These are phyloP conservation scores for Tetranychus urticae DNA, from an alignment of 1,140 invertebrate genomes.

Conservation along the genomic window DNA sequence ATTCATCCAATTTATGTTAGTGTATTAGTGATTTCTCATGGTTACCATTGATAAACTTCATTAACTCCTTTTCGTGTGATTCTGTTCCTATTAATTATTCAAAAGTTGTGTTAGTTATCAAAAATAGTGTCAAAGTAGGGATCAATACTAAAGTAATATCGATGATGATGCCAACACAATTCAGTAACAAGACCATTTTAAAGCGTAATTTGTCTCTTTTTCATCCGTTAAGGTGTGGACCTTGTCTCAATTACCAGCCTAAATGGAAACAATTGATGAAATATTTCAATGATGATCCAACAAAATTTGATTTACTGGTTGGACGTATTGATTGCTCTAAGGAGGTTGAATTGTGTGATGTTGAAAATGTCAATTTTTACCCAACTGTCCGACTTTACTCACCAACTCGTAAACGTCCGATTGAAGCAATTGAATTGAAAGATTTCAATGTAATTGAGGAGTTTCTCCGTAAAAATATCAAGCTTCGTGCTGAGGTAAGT, in stretches of 20 bases:
- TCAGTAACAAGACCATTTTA: no score
- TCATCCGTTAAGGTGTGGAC: conserved; percentile 14
- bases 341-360: conserved; percentile 15
- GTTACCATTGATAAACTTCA: no score
- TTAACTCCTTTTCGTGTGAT: no score
- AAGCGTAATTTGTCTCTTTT: no score
- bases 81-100: no score
- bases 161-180: no score
- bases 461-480: conserved; percentile 43
- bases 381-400: conserved; percentile 44
- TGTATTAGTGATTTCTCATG: no score
- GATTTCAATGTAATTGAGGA: conserved; percentile 41
- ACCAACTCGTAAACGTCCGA: conserved; percentile 28
- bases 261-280: conserved; percentile 16
- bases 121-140: no score
- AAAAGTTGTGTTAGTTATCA: no score
- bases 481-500: conserved; percentile 21
- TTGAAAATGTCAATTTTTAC: conserved; percentile 19
- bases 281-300: conserved; percentile 12
- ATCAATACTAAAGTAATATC: no score
- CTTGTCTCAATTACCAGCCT: conserved; percentile 16
- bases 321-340: conserved; percentile 20
- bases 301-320: not conserved
- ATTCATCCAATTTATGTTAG: no score
- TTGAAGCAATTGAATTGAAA: conserved; percentile 39